Base-by-base conservation (phyloP, 23 tunicate genomes). In the Trididemnum nubilum region DNA sequence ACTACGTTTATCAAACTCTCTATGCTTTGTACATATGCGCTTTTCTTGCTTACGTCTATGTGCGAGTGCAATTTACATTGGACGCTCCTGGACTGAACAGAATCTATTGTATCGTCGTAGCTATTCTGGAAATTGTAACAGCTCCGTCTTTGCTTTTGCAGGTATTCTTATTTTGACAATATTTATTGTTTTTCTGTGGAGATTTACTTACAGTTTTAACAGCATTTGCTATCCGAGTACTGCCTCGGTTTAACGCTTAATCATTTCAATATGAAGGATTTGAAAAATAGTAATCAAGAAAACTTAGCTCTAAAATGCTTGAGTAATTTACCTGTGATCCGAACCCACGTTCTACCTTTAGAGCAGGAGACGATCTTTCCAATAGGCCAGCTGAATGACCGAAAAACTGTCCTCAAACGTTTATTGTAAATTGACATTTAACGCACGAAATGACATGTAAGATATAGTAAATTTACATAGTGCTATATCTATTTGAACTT, bases 41-140 rank as follows among this genome's bases (percentile, higher is more conserved):
- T 40, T 88, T 94, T 60, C 51, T 94, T 77, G 98, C 98, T 37
- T 94, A 94, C 81, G 93, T 94, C 40, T 94, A 88, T 64, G 98
- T 94, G 34, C 90, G 98, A 0, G 85, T 94, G 27, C 77, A 85
- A 44, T 94, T 65, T 73, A 94, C 98, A 1, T 78, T 94, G 36
- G 98, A 94, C 84, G 87, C 98, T 3, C 90, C 90, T n/a, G 98
- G 98, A 9, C 81, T 94, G 70, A 94, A 94, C 86, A 81, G 98
- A 70, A 85, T 89, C 64, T 94, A 94, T 73, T 94, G 98, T 66
- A 88, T 85, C 66, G 90, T 94, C 35, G 98, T 94, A 32, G 98
- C 98, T 44, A 85, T 92, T 9, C 65, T 94, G 70, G 98, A 94
- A 73, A 94, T 94, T 77, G 72, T 88, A 21, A 94, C 98, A 1